Percentiles rank a stretch among this genome's conserved stretches.
phyloP scores from a whole-genome alignment of 2,113 vertebrate genomes.

The Falcunculus frontatus region DNA sequence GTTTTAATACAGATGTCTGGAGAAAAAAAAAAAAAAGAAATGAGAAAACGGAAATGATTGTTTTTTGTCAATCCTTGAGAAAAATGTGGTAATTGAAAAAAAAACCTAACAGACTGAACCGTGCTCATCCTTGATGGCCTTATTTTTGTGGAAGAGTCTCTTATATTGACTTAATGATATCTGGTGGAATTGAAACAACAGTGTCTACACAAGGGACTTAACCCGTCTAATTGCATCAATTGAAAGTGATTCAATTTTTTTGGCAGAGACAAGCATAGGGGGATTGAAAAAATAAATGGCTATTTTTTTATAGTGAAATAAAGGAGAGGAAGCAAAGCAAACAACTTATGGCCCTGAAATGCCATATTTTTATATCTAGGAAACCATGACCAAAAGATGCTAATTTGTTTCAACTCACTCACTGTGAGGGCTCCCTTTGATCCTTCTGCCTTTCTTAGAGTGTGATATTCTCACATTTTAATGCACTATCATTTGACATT shows the following conservation, averaged over 20 bases:
- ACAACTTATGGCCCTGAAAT: constrained; percentile 22
- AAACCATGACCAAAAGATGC: constrained; percentile 60
- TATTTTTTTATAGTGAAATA: neutral
- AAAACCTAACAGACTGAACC: neutral
- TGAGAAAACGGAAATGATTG: neutral
- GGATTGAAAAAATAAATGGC: neutral
- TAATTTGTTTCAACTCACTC: neutral
- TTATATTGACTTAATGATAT: constrained; percentile 44
- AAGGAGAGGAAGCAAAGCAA: constrained; percentile 8
- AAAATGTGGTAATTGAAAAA: neutral
- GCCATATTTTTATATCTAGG: constrained; percentile 35
- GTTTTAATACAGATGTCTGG: neutral
- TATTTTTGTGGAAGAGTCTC: constrained; percentile 16
- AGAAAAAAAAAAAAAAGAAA: neutral
- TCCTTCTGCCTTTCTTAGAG: constrained; percentile 2
- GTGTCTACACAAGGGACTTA: constrained; percentile 27
- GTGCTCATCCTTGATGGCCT: neutral
- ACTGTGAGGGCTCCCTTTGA: constrained; percentile 12
- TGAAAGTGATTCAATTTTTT: constrained; percentile 39
- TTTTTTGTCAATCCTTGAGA: neutral
- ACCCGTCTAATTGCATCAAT: constrained; percentile 31
- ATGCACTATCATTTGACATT: neutral
- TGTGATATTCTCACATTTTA: constrained; percentile 6
- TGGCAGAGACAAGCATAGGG: constrained; percentile 6
- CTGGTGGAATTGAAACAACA: constrained; percentile 40